Evolutionary conservation across 2,888 invertebrate genomes (phyloP).

Genomic region (Hofmannophila pseudospretella): DNA sequence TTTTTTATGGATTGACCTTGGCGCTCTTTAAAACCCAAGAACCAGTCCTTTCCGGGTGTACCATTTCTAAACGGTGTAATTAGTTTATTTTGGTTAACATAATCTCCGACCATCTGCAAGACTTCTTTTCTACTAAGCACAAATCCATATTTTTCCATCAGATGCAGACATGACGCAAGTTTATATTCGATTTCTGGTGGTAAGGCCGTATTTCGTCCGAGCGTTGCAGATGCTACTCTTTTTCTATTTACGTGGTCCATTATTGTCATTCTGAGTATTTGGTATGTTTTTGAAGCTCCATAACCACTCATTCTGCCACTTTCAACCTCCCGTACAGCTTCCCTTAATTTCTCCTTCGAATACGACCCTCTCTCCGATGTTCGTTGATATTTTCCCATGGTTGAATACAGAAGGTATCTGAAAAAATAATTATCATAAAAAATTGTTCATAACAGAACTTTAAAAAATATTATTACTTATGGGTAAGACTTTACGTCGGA

Average conservation of each 20-base stretch:
- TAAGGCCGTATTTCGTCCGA: conserved; percentile 12
- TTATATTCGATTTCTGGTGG: conserved; percentile 8
- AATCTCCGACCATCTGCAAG: conserved; percentile 8
- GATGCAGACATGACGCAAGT: conserved; percentile 8
- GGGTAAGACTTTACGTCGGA: too few relatives aligned
- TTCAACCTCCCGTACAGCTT: conserved; percentile 11
- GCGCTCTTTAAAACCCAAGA: conserved; percentile 12
- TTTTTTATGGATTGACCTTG: conserved; percentile 15
- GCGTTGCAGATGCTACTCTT: conserved; percentile 9
- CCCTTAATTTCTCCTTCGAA: conserved; percentile 9
- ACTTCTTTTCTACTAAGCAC: conserved; percentile 11
- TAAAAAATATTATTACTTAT: too few relatives aligned
- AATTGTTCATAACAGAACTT: too few relatives aligned
- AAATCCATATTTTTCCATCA: conserved; percentile 16
- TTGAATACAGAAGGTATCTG: too few relatives aligned
- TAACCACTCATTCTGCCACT: conserved; percentile 9
- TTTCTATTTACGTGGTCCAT: conserved; percentile 13
- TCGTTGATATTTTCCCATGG: conserved; percentile 8
- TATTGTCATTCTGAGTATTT: conserved; percentile 12
- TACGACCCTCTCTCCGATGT: conserved; percentile 12
- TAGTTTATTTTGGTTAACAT: conserved; percentile 6
- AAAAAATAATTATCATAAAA: too few relatives aligned
- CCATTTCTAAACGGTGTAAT: conserved; percentile 10
- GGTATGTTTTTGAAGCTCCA: conserved; percentile 9
- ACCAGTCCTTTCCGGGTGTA: conserved; percentile 14